Base-by-base conservation (phyloP, 1,140 invertebrate species). In the Phymastichus coffea region DNA sequence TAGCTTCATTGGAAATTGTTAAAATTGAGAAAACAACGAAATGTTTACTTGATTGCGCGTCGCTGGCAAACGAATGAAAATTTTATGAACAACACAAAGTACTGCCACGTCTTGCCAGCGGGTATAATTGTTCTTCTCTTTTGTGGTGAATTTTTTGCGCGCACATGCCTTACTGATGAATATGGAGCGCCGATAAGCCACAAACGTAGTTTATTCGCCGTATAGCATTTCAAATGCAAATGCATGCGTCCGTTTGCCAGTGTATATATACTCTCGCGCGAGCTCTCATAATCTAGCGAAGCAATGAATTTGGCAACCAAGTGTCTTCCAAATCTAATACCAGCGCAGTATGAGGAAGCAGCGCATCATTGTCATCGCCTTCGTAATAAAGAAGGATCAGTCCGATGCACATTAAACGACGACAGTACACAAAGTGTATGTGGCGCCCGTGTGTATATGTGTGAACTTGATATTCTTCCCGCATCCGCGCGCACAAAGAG, bases 401-500 rank as follows among this genome's bases (percentile, higher is more conserved):
- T 19, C 17, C 2, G 17, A 19, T 10, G 20, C 6, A 25, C 12
- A 44, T 19, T 4, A 10, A 44, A 15, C 4, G 15, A 44, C 19
- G 20, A 19, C 14, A 19, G 4, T 19, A 44, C 22, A 25, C 41
- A 44, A n/a, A n/a, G n/a, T n/a, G n/a, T n/a, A 7, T n/a, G 49
- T 17, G 52, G 30, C 35, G 17, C 23, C 23, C 47, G 25, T 38
- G 26, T 48, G 33, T 43, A 23, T 46, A 30, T 28, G 41, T 54
- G 61, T 61, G 64, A 73, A 71, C 64, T 70, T 70, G 67, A 72
- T 73, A 73, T 73, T 70, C 70, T 68, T 68, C 68, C 71, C 69
- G 69, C 71, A 70, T 73, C 66, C 68, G 66, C 63, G 67, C 60
- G 63, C 67, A 63, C 68, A 68, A 69, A 72, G 66, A 66, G 66